Conservation (phyloP, 2,113 vertebrate species). For the Cebidichthys violaceus region DNA sequence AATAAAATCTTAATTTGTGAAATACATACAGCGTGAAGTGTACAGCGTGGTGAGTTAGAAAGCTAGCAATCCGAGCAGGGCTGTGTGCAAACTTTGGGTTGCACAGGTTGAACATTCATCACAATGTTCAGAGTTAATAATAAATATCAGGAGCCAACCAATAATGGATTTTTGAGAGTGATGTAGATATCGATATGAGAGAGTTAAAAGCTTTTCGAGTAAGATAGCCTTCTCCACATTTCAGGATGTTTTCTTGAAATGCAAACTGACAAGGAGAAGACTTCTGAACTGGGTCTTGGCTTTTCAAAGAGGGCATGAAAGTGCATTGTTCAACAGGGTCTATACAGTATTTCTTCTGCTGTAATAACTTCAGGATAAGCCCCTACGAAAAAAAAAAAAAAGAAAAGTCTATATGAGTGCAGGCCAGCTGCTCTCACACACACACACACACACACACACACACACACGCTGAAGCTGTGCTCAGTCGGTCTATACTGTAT, state of each 20-base stretch:
- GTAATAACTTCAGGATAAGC: constrained; percentile 10
- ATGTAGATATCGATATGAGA: background rate
- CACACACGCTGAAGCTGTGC: constrained; percentile 12
- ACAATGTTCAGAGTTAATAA: background rate
- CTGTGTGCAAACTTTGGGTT: too few species aligned
- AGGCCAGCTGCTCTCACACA: constrained; percentile 31
- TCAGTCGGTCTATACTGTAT: background rate
- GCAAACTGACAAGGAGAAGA: background rate
- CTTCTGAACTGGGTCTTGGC: background rate
- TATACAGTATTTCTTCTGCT: background rate
- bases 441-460: constrained; percentile 21
- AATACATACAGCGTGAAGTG: too few species aligned
- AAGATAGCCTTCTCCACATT: background rate
- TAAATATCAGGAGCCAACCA: background rate
- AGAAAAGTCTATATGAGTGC: constrained; percentile 29
- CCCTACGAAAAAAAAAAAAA: background rate
- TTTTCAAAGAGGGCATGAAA: background rate
- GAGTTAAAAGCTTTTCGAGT: background rate
- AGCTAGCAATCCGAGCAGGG: too few species aligned
- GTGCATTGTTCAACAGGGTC: background rate
- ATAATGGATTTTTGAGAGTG: background rate
- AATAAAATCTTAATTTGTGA: too few species aligned
- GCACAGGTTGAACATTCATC: too few species aligned
- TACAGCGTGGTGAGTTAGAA: too few species aligned
- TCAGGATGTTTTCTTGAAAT: background rate